Base-by-base conservation (phyloP, 2,797 vertebrate species). In the Adelosebastes latens region DNA sequence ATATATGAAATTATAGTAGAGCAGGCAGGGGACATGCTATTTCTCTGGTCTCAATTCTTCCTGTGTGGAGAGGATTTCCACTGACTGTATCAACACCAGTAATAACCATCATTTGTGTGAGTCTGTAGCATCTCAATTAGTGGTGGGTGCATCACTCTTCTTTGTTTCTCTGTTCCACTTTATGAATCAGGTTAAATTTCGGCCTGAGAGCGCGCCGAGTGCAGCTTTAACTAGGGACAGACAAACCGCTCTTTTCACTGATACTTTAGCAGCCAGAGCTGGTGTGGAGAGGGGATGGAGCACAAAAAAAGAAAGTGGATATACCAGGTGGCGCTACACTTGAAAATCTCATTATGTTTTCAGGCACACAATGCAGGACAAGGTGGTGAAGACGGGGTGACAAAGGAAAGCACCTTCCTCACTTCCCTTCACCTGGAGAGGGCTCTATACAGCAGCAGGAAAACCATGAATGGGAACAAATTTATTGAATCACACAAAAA, bases 241-340 rank as follows among this genome's bases (percentile, higher is more conserved):
- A 72, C 73, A 76, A 73, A 76, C 66, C 56, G 1, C 70, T 82
- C 74, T 88, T 88, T 81, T 85, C 39, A 75, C 64, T 60, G 81
- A 71, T 85, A 59, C 76, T 83, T 82, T 52, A 58, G 52, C 61
- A 85, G 83, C 70, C 83, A 83, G 61, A 67, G 77, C 89, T 83
- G 79, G 72, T 59, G 61, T 84, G 68, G 81, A 64, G 87, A 83
- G 83, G 67, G 75, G 31, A 70, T 46, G 36, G 31, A 36, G 59
- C 16, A 49, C 75, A 82, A 80, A 84, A 74, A 72, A 74, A 79
- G 64, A 81, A 83, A 85, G 81, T 78, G 79, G 73, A 85, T 84
- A 82, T 87, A 94, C 86, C 94, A 95, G 94, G 92, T 94, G 94
- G 90, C 77, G 69, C 79, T 73, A 81, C 89, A 93, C 87, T 95